These are phyloP conservation scores for Spicauda simplicius DNA, from an alignment of 2,888 invertebrate species.

Conservation along the genomic window DNA sequence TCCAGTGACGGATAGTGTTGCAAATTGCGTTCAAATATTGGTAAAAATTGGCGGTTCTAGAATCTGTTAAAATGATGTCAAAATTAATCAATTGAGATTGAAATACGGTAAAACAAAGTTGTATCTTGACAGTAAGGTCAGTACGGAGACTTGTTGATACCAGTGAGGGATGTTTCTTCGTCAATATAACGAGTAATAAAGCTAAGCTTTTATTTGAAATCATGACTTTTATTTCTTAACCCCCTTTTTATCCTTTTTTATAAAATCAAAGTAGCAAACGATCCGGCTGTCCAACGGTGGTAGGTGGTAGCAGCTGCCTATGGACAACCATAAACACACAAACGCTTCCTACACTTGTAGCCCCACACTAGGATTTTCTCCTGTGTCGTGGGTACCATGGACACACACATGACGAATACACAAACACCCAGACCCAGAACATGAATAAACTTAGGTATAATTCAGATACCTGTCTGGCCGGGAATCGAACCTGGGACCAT, in stretches of 20 bases:
- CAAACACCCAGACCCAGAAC: no score
- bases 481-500: no score
- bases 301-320: no score
- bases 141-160: constrained; percentile 78
- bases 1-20: constrained; percentile 49
- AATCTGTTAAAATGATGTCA: constrained; percentile 61
- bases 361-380: no score
- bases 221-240: constrained; percentile 67
- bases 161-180: constrained; percentile 85
- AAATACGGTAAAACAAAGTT: constrained; percentile 67
- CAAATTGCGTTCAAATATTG: constrained; percentile 68
- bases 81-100: constrained; percentile 74
- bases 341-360: no score
- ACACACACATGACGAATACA: no score
- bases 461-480: no score
- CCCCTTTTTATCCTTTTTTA: constrained; percentile 14
- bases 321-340: no score
- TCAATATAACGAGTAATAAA: constrained; percentile 90
- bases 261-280: no score
- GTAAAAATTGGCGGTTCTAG: constrained; percentile 71
- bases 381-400: no score
- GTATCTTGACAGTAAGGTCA: constrained; percentile 67
- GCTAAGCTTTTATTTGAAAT: constrained; percentile 90
- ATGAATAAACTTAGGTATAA: no score
- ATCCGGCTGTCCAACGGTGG: no score